Percentiles rank a stretch among this genome's conserved stretches.
Evolutionary conservation across 2,113 vertebrate species (phyloP).

Genomic region (Myiopsitta monachus): DNA sequence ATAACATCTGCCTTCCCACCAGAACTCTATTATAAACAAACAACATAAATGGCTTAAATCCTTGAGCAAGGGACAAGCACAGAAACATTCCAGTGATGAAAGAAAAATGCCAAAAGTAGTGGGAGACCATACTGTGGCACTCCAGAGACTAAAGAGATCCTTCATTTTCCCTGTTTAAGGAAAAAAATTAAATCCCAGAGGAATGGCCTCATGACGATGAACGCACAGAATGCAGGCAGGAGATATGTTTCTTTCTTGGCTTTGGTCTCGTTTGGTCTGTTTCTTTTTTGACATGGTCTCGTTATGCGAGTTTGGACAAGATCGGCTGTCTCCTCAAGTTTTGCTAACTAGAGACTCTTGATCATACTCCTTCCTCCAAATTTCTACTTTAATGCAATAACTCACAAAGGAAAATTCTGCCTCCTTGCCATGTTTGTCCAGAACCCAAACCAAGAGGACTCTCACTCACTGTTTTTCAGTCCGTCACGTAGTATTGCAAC

Average conservation of each 20-base stretch:
- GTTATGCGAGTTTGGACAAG: background rate
- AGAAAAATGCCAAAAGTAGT: slow-evolving; percentile 5
- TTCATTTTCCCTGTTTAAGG: background rate
- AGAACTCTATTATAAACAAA: slow-evolving; percentile 64
- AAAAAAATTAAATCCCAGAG: slow-evolving; percentile 1
- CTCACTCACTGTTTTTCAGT: fast-evolving
- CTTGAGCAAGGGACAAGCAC: slow-evolving; percentile 5
- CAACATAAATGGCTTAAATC: slow-evolving; percentile 56
- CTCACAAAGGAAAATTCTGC: background rate
- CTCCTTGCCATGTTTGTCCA: background rate
- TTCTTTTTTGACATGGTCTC: background rate
- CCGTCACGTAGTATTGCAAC: fast-evolving
- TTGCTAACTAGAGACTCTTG: background rate
- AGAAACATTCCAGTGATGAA: slow-evolving; percentile 58
- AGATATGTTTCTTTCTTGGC: background rate
- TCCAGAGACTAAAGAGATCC: background rate
- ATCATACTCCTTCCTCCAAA: background rate
- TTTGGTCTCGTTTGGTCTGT: background rate
- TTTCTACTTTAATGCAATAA: background rate
- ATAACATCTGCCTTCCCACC: slow-evolving; percentile 61
- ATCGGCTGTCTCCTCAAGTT: background rate
- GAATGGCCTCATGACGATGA: background rate
- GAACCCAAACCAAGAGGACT: background rate
- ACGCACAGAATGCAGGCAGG: background rate
- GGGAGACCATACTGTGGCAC: background rate